Evolutionary conservation across 23 tunicate genomes (phyloP).

Genomic region (Halocynthia roretzi): DNA sequence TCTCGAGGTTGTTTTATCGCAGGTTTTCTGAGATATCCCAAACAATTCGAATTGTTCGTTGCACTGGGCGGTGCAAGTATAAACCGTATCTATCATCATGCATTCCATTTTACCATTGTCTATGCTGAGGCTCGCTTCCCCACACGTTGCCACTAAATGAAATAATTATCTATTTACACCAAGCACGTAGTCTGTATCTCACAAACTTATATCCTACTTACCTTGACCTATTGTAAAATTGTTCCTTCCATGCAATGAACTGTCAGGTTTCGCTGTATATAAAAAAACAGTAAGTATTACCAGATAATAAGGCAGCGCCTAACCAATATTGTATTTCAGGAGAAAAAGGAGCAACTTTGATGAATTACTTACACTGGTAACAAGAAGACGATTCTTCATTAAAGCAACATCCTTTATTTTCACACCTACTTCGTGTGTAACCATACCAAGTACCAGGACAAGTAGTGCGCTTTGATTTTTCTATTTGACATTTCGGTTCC

Average conservation of each 20-base stretch:
- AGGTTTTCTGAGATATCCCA: neutral
- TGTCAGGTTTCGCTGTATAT: no score
- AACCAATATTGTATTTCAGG: no score
- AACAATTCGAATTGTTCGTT: neutral
- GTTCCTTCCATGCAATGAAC: no score
- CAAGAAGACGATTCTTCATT: neutral
- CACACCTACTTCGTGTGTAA: neutral
- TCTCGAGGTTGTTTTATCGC: neutral
- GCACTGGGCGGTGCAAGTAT: neutral
- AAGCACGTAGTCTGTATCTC: no score
- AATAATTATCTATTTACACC: neutral
- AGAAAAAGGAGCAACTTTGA: no score
- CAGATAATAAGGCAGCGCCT: no score
- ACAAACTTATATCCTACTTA: no score
- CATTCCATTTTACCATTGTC: constrained; percentile 1
- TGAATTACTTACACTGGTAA: neutral
- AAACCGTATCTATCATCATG: neutral
- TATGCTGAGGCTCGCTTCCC: neutral
- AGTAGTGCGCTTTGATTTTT: neutral
- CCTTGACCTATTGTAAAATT: no score
- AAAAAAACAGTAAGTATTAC: no score
- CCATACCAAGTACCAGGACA: constrained; percentile 12
- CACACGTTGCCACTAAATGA: neutral
- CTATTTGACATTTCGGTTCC: neutral
- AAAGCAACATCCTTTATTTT: constrained; percentile 10